Conservation (phyloP, 1,140 invertebrate species). For the Psix sp. region DNA sequence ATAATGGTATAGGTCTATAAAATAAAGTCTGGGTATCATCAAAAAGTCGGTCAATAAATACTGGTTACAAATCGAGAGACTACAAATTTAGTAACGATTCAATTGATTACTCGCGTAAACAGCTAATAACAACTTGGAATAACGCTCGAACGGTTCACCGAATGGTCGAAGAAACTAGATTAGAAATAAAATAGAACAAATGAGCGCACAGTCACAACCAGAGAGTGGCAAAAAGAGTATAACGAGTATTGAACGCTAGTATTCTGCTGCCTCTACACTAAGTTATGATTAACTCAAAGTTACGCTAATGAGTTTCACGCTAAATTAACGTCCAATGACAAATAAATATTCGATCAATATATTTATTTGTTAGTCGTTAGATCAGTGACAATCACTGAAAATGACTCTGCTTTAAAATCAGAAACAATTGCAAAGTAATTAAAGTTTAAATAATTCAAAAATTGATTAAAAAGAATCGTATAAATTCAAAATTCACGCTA, state of each 20-base stretch:
- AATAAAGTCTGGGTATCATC: conserved; percentile 19
- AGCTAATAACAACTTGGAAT: conserved; percentile 20
- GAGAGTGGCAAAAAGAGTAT: conserved; percentile 40
- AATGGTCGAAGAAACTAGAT: conserved; percentile 1
- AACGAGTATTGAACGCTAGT: conserved; percentile 16
- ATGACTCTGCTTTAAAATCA: background rate
- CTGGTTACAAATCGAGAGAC: conserved; percentile 13
- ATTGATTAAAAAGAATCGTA: background rate
- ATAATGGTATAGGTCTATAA: conserved; percentile 28
- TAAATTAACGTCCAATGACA: conserved; percentile 13
- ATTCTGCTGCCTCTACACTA: conserved; percentile 10
- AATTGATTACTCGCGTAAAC: conserved; percentile 6
- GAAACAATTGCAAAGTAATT: background rate
- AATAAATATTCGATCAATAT: conserved; percentile 5
- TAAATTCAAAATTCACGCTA: conserved; percentile 18
- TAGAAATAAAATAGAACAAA: conserved; percentile 4
- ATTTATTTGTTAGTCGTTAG: no score
- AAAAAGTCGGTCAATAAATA: conserved; percentile 20
- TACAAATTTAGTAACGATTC: conserved; percentile 35
- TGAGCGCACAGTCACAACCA: conserved; percentile 35
- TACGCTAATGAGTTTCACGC: conserved; percentile 14
- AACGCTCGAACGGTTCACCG: background rate
- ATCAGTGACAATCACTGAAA: no score
- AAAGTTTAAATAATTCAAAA: background rate
- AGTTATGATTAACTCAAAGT: conserved; percentile 16